A percentile compares a stretch with the other conserved stretches of the same genome.
phyloP scores from a whole-genome alignment of 2,113 vertebrate species.

The Carassius carassius region DNA sequence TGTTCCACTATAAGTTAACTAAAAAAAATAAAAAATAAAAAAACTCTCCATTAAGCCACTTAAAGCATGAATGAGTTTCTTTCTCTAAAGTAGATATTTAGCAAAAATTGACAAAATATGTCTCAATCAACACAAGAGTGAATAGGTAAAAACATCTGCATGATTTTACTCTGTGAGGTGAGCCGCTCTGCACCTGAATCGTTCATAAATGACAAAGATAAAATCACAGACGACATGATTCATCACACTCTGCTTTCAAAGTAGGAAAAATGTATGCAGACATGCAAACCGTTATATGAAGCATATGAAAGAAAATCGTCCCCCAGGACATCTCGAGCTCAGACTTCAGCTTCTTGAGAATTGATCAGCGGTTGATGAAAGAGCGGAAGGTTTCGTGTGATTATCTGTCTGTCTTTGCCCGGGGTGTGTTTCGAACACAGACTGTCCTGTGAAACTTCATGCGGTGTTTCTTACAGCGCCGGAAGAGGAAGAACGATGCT shows the following conservation, averaged over 20 bases:
- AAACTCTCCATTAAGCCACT: background rate
- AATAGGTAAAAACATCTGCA: background rate
- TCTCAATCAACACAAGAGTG: background rate
- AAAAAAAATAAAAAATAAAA: no score
- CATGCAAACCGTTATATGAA: background rate
- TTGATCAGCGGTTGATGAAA: background rate
- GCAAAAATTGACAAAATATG: background rate
- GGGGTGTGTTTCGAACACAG: constrained; percentile 9
- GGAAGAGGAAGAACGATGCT: constrained; percentile 11
- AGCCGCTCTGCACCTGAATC: background rate
- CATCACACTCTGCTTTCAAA: background rate
- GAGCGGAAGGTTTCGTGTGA: background rate
- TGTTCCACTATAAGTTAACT: no score
- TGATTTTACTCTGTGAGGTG: background rate
- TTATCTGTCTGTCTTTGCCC: constrained; percentile 2
- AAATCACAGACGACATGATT: background rate
- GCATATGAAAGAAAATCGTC: background rate
- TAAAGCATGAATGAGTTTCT: no score
- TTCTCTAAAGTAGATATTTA: no score
- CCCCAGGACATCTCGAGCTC: background rate
- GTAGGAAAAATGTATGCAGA: background rate
- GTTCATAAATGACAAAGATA: background rate
- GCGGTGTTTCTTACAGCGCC: constrained; percentile 4
- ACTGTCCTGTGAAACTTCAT: background rate
- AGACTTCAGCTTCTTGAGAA: constrained; percentile 10